These are phyloP conservation scores for Pogoniulus pusillus DNA, from an alignment of 2,797 vertebrate genomes.

Conservation along the genomic window DNA sequence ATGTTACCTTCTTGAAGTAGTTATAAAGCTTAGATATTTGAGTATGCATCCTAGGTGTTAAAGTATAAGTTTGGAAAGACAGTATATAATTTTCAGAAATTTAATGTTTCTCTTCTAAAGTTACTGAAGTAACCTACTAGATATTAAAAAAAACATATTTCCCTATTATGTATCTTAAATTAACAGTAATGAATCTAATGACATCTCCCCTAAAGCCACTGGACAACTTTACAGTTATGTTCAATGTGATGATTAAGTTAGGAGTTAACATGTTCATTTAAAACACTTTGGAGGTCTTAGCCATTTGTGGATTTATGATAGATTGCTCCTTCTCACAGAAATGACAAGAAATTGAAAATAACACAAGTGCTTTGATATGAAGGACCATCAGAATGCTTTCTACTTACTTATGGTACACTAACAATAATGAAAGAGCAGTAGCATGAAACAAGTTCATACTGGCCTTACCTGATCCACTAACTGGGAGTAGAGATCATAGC, in stretches of 20 bases:
- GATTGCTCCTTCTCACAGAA: background rate
- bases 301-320: background rate
- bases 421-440: background rate
- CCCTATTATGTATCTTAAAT: background rate
- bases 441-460: background rate
- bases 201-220: background rate
- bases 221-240: background rate
- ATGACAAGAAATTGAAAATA: background rate
- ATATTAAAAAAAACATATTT: background rate
- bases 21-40: background rate
- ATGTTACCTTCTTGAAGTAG: background rate
- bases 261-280: background rate
- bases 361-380: background rate
- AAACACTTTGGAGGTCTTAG: background rate
- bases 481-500: constrained; percentile 93
- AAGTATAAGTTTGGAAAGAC: background rate
- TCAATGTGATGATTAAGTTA: background rate
- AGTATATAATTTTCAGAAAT: background rate
- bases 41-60: background rate
- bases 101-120: background rate
- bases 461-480: constrained; percentile 90
- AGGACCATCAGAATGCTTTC: background rate
- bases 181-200: background rate
- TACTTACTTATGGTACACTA: background rate
- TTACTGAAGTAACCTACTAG: background rate